These are phyloP conservation scores for Channa striata DNA, from an alignment of 2,797 vertebrate genomes.

Conservation along the genomic window DNA sequence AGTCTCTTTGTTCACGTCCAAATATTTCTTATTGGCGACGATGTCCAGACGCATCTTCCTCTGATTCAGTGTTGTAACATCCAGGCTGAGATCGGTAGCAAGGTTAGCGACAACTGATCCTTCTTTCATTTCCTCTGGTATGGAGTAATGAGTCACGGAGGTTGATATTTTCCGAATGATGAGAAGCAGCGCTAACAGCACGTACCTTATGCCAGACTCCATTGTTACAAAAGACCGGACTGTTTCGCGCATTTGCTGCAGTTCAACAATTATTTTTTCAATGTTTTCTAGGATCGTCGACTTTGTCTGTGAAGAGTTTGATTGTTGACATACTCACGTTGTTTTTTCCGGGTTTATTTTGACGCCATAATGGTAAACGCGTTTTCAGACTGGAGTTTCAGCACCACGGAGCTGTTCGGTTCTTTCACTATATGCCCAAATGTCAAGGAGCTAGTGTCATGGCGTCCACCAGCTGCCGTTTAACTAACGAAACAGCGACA, in stretches of 20 bases:
- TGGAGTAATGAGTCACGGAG: slow-evolving; percentile 82
- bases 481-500: slow-evolving; percentile 51
- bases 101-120: slow-evolving; percentile 86
- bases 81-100: slow-evolving; percentile 79
- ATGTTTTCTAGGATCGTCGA: too few relatives aligned
- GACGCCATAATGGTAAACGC: accelerated
- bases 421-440: neutral
- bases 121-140: slow-evolving; percentile 85
- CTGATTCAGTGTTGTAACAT: slow-evolving; percentile 63
- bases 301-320: accelerated
- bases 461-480: neutral
- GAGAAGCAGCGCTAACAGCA: too few relatives aligned
- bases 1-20: slow-evolving; percentile 84
- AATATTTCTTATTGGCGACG: slow-evolving; percentile 82
- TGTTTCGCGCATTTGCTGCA: too few relatives aligned
- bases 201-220: too few relatives aligned
- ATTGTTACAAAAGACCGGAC: too few relatives aligned
- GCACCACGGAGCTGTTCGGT: slow-evolving; percentile 36
- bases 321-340: accelerated
- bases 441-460: neutral
- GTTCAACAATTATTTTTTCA: too few relatives aligned
- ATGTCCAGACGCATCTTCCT: slow-evolving; percentile 84
- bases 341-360: accelerated
- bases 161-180: too few relatives aligned
- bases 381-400: slow-evolving; percentile 8